Evolutionary conservation across 2,113 vertebrate genomes (phyloP), one percentile per base, ranked within the genome.

Genomic region (Gadus chalcogrammus): DNA sequence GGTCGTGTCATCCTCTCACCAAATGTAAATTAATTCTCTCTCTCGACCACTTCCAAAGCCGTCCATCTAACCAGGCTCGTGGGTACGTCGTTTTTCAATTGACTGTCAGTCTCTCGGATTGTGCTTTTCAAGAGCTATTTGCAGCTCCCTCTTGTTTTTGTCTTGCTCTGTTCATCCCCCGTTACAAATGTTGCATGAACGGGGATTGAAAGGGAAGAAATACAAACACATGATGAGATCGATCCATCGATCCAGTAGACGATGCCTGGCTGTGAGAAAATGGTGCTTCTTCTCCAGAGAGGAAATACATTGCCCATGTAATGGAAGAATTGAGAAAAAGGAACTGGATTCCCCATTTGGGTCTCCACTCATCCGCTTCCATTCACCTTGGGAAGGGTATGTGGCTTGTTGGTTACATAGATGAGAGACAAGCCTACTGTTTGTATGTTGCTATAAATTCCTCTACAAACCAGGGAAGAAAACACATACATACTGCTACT

Each of bases 1-100:
- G 31, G 31, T 35, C 31, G 56, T 73, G 70, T 27, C 72, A 78
- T 76, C 77, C 71, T 65, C 56, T 64, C 48, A 74, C 61, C 70
- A 13, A 72, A 60, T 67, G 79, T 81, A 52, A 70, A 79, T 82
- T 18, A 27, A 35, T 35, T 35, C 55, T 16, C 18, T 2, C 24
- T 28, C 18, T 18, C 22, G 3, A 35, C 31, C 31, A 35, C 31
- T 35, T 35, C 31, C 4, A 4, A 35, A 62, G 68, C 80, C 58
- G 12, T 1, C 5, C 53, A 68, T 65, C 16, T 64, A 65, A 75
- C 62, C 61, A 63, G n/a, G 28, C 64, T n/a, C 1, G 7, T 35
- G 18, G 67, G 69, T 65, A 27, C 17, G 16, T 24, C 59, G 15
- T 77, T 1, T 69, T 65, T 53, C 35, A 73, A 42, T n/a, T 24